Evolutionary conservation across 92 coral and sea anemone species (phyloP), one percentile per base, ranked within the genome.

Genomic region (Phenganax subtilis): DNA sequence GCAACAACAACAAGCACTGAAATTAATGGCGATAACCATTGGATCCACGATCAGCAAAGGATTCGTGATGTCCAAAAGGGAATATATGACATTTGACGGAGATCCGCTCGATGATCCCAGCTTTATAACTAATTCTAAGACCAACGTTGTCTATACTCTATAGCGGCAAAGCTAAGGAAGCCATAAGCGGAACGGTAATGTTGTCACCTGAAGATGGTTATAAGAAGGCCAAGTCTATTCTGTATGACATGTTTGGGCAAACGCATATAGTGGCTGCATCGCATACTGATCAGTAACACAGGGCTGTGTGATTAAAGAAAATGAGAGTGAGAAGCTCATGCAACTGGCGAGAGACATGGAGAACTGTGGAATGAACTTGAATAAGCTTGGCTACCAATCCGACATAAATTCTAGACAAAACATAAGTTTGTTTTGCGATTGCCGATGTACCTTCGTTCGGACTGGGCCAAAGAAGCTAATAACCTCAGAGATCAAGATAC

Each of bases 141-240:
- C 47, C 9, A 31, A 70, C 8, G 75, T 70, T 7, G 75, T n/a
- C n/a, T n/a, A n/a, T n/a, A 57, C 66, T 75, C 11, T 75, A 37
- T 17, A 71, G 12, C 11, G 69, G 69, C 3, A 76, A 59, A 55
- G 81, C 81, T 57, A 76, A 76, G 59, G 81, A 76, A 15, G 81
- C 81, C 68, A 76, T 76, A 12, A 76, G 69, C 51, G 81, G 81
- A 29, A 57, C 81, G 10, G 70, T 76, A 16, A 57, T 76, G 69
- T 16, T 76, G 12, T 25, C 81, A n/a, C 69, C 81, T 17, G 70
- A 76, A 30, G 81, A 76, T 25, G 81, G 81, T 9, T 76, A 27
- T 11, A 16, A 59, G 12, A 76, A 76, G 55, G 81, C 81, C 1
- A 76, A 57, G 68, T 76, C 69, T 3, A 57, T 76, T 76, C 31